Conservation (phyloP, 2,797 vertebrate species). For the Chanos chanos region DNA sequence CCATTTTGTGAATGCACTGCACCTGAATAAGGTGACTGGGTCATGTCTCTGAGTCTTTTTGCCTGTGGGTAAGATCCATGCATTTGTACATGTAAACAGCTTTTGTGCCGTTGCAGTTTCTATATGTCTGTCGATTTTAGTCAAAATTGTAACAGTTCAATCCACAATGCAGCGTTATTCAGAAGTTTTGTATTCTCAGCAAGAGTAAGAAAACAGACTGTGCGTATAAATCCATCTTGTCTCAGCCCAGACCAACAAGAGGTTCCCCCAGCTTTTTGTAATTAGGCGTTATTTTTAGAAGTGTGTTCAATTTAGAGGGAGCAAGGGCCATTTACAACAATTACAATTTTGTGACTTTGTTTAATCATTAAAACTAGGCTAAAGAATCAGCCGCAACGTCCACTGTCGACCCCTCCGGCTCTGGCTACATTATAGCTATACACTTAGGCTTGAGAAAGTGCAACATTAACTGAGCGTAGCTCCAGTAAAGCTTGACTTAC, state of each 20-base stretch:
- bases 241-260: conserved; percentile 20
- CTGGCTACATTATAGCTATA: conserved; percentile 6
- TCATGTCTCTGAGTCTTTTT: conserved; percentile 14
- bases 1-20: conserved; percentile 16
- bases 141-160: not conserved
- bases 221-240: conserved; percentile 25
- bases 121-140: not conserved
- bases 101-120: too few species aligned
- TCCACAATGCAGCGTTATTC: too few species aligned
- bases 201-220: conserved; percentile 13
- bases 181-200: too few species aligned
- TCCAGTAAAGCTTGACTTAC: conserved; percentile 37
- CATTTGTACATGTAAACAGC: not conserved
- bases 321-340: conserved; percentile 33
- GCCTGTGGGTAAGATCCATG: not conserved
- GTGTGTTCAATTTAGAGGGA: conserved; percentile 24
- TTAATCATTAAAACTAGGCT: conserved; percentile 38
- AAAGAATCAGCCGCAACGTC: conserved; percentile 27
- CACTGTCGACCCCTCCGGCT: conserved; percentile 7
- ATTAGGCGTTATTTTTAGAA: conserved; percentile 47
- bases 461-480: conserved; percentile 27
- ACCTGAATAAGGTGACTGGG: conserved; percentile 30
- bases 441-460: not conserved
- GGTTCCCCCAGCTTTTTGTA: conserved; percentile 32
- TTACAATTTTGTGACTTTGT: conserved; percentile 32